phyloP scores from a whole-genome alignment of 2,113 vertebrate genomes.

The Scalopus aquaticus region DNA sequence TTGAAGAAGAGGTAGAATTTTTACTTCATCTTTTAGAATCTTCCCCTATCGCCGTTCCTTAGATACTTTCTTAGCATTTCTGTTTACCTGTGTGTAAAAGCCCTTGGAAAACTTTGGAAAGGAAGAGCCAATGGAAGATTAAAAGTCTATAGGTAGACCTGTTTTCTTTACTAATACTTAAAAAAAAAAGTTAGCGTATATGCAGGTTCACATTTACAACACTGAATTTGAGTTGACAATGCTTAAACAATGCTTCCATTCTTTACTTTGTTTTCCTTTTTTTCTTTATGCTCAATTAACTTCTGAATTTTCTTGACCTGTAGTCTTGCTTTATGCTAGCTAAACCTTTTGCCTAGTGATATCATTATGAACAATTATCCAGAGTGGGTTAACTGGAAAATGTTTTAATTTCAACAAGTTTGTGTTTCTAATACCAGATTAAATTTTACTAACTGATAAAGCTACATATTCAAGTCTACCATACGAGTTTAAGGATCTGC shows the following conservation, averaged over 20 bases:
- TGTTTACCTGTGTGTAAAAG: background rate
- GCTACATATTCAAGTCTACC: no score
- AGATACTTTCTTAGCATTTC: background rate
- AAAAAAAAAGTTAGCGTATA: background rate
- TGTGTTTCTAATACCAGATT: background rate
- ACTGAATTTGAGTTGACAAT: background rate
- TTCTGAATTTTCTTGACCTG: background rate
- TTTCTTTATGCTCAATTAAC: background rate
- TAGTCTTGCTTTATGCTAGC: background rate
- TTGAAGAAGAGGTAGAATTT: background rate
- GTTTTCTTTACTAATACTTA: background rate
- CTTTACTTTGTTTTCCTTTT: background rate
- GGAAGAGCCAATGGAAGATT: background rate
- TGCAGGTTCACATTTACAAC: background rate
- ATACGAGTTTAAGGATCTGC: no score
- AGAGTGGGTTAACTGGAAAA: background rate
- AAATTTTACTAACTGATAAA: background rate
- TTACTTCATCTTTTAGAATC: background rate
- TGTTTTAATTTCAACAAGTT: background rate
- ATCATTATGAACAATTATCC: background rate
- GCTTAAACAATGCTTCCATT: background rate
- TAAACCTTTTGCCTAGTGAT: background rate
- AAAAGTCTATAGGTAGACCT: background rate
- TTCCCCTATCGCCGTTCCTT: background rate
- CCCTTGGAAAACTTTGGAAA: background rate